A percentile compares a stretch with the other conserved stretches of the same genome.
Conservation (phyloP, 2,113 vertebrate species). For the Enhydra lutris region DNA sequence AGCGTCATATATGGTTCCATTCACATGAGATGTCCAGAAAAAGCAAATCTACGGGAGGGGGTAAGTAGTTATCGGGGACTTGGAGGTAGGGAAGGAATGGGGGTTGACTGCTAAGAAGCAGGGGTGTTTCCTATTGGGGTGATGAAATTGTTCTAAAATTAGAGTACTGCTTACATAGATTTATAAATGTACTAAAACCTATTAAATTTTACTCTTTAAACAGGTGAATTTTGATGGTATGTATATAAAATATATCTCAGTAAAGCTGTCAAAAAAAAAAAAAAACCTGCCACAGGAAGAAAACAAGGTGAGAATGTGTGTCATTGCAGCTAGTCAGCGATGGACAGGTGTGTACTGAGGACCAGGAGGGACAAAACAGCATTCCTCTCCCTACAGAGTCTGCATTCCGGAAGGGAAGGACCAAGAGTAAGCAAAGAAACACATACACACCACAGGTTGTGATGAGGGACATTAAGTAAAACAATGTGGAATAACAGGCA, state of each 20-base stretch:
- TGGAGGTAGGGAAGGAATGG: not conserved
- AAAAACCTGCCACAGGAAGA: not conserved
- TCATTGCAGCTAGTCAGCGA: not conserved
- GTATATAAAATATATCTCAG: not conserved
- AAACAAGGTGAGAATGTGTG: not conserved
- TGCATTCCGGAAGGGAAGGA: not conserved
- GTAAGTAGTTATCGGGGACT: not conserved
- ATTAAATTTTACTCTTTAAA: not conserved
- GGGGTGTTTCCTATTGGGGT: not conserved
- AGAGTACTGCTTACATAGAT: not conserved
- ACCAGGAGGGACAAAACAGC: rapidly evolving
- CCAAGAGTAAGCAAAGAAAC: rapidly evolving
- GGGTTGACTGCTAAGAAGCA: not conserved
- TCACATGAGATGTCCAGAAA: not conserved
- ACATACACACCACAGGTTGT: rapidly evolving
- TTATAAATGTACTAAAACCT: not conserved
- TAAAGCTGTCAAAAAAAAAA: not conserved
- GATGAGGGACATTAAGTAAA: not conserved
- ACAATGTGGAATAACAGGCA: rapidly evolving
- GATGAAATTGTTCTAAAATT: not conserved
- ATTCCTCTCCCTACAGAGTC: rapidly evolving
- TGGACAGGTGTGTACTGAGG: rapidly evolving
- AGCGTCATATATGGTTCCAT: rapidly evolving
- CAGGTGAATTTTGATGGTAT: not conserved
- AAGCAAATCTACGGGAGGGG: not conserved